Evolutionary conservation across 2,888 invertebrate species (phyloP), one percentile per base, ranked within the genome.

Genomic region (Apamea monoglypha): DNA sequence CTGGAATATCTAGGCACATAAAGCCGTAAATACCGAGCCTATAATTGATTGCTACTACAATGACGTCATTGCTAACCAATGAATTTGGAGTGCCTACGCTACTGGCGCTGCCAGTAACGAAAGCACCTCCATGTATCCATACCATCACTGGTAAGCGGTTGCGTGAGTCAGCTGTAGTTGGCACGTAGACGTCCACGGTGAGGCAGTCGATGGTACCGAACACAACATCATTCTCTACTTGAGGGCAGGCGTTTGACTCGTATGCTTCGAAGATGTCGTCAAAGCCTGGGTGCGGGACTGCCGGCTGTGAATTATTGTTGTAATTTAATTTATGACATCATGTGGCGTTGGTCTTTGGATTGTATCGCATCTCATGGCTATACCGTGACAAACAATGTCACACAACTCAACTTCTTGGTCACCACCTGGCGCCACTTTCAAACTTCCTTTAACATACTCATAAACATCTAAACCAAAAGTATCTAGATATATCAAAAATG

Each of bases 21-120:
- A 93, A 93, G 7, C 93, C 93, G 40, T 89, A 92, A 12, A 88
- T 78, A 29, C 87, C 87, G 5, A 87, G 79, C 2, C 87, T 77
- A 14, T 87, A 87, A 53, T 85, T 87, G 8, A 87, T 70, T 68
- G 75, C 32, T 29, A 87, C 85, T 18, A 87, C 76, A 21, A 87
- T 82, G 18, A 87, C 87, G n/a, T 87, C 82, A 70, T 82, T 75
- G 74, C 29, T 75, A 25, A 87, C 12, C 1, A 87, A 72, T 6
- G 36, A 18, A 0, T 36, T n/a, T n/a, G 87, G 84, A 10, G 18
- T 63, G 14, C 64, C 50, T 1, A 44, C 32, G 0, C 0, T 3
- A 14, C 40, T n/a, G 1, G 61, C 66, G 18, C 76, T 80, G 1
- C 87, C 84, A 16, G 18, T 56, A 18, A 50, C 18, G 8, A 82